A percentile compares a stretch with the other conserved stretches of the same genome.
phyloP scores from a whole-genome alignment of 1,140 invertebrate species.

The Aporrectodea caliginosa region DNA sequence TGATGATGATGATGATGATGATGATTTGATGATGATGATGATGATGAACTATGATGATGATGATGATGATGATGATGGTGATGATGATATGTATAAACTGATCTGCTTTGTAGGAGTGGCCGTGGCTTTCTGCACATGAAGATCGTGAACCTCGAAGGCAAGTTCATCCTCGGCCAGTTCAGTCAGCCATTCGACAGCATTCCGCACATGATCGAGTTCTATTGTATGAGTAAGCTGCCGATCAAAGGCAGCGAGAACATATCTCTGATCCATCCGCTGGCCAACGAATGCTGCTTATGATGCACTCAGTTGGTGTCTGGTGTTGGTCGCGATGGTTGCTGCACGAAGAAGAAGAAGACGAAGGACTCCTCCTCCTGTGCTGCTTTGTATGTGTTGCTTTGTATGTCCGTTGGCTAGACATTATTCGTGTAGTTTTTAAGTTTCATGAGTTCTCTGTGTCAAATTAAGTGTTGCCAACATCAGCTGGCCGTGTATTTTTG shows the following conservation, averaged over 20 bases:
- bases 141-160: conserved; percentile 6
- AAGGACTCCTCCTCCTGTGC: background rate
- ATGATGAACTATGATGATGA: too few species aligned
- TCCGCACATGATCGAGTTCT: conserved; percentile 11
- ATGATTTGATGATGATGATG: too few species aligned
- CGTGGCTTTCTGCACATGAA: conserved; percentile 17
- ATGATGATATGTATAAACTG: too few species aligned
- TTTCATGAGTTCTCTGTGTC: background rate
- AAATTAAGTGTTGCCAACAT: background rate
- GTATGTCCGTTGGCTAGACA: background rate
- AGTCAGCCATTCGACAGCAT: conserved; percentile 24
- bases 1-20: too few species aligned
- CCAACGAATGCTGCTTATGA: background rate
- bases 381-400: background rate
- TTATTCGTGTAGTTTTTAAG: background rate
- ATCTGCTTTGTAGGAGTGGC: background rate
- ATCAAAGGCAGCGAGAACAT: conserved; percentile 20
- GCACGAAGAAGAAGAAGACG: too few species aligned
- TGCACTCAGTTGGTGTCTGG: background rate
- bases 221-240: conserved; percentile 9
- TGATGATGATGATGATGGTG: too few species aligned
- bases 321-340: too few species aligned
- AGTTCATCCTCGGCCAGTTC: conserved; percentile 25
- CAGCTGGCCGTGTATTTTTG: background rate
- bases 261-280: background rate